Base-by-base conservation (phyloP, 2,113 vertebrate genomes). In the Tetrax tetrax region DNA sequence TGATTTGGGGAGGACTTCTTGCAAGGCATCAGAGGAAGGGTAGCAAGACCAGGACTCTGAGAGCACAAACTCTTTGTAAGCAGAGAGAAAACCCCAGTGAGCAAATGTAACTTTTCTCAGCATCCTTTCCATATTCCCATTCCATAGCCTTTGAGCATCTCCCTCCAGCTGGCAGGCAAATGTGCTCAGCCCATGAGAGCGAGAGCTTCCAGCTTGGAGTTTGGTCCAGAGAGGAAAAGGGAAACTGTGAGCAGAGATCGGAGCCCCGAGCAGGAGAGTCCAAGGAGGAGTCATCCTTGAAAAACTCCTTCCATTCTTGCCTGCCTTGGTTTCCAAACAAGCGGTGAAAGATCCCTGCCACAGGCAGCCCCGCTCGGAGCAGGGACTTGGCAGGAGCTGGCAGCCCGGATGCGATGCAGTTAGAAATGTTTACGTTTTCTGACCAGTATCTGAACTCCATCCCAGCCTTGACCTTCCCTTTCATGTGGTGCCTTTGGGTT, bases 231-330 rank as follows among this genome's bases (percentile, higher is more conserved):
- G 87, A 96, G 92, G 96, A 98, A 96, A 94, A 75, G 72, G 92
- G 97, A 97, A 97, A 95, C 95, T 97, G 92, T 97, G 96, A 97
- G 98, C 94, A 96, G 95, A 92, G 96, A 92, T 91, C n/a, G 11
- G 93, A 98, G 90, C 96, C 96, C 95, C 95, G 83, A 94, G 76
- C 9, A 91, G 89, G 92, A 96, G 95, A 95, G 87, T 97, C 95
- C 92, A 94, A 87, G 70, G 93, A 97, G 91, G 91, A 96, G 65
- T 96, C 96, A 87, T 48, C 97, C 97, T 93, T 95, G 93, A 97
- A 97, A 96, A 96, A 89, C 90, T 97, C 64, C 97, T 98, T 98
- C 97, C 98, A 97, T 97, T 93, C 95, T 93, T 94, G 93, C 90
- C 93, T 96, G 95, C 94, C 95, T 96, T 5, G 72, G 79, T 96